Base-by-base conservation (phyloP, 2,888 invertebrate species). In the Drosophila antonietae region DNA sequence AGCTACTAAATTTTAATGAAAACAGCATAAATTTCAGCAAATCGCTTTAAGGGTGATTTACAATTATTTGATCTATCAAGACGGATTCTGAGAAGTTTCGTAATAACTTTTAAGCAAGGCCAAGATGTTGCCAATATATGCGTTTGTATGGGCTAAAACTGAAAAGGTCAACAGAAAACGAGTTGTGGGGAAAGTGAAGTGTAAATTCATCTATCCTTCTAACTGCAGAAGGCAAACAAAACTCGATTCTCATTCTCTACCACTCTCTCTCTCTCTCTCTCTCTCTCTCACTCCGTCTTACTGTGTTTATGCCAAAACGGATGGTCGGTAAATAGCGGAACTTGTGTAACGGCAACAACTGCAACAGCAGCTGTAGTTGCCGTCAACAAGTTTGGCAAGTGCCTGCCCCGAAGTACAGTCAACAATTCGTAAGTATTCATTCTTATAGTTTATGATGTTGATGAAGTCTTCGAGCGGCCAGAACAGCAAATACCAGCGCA, bases 271-370 rank as follows among this genome's bases (percentile, higher is more conserved):
- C 37, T 20, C 52, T 15, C 12, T 31, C n/a, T n/a, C 31, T 31
- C 47, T n/a, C 28, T 49, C 15, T 9, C n/a, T 49, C 14, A 12
- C 14, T 37, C 14, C 10, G 28, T 12, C n/a, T 18, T 0, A 20
- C 9, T 8, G 9, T 33, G 18, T 18, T n/a, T 12, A 12, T 33
- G 15, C n/a, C 28, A n/a, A 57, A 75, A 49, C 59, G 75, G 68
- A 73, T 77, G 73, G 47, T 73, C 63, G 68, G 75, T 77, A 77
- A 75, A 55, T 60, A 73, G 41, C 66, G 75, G 39, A 76, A 77
- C 58, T 67, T 58, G 9, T 35, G 46, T 41, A 71, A 53, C 46
- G 39, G 72, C 75, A 68, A 33, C 73, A 31, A 20, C 35, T 35
- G 64, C 56, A 43, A 10, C 41, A 9, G 43, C 44, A 47, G 43